A percentile compares a stretch with the other conserved stretches of the same genome.
phyloP scores from a whole-genome alignment of 2,113 vertebrate species.

The Tragelaphus scriptus region DNA sequence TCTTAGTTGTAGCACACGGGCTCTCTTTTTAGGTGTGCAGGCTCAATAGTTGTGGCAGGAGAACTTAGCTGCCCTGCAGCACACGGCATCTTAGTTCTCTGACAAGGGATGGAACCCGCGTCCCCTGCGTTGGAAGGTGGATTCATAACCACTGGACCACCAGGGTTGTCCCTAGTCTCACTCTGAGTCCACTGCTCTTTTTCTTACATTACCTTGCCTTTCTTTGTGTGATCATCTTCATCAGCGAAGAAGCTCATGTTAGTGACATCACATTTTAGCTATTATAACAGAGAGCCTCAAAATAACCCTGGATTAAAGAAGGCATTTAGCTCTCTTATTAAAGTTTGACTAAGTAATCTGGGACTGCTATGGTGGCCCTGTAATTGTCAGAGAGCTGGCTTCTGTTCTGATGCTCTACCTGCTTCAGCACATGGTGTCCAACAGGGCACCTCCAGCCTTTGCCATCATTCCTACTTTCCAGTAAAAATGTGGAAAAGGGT shows the following conservation, averaged over 20 bases:
- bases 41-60: neutral
- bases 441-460: neutral
- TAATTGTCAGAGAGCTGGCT: neutral
- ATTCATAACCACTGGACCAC: neutral
- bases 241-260: neutral
- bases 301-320: neutral
- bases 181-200: neutral
- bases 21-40: neutral
- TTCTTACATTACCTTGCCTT: neutral
- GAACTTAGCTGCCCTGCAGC: neutral
- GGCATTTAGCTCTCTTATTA: neutral
- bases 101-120: accelerated
- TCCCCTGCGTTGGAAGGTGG: neutral
- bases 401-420: neutral
- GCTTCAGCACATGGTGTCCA: neutral
- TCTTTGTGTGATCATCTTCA: neutral
- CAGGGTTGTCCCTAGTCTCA: neutral
- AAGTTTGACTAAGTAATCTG: neutral
- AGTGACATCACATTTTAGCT: neutral
- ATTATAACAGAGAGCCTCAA: neutral
- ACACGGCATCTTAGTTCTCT: neutral
- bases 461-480: neutral
- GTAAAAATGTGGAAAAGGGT: neutral
- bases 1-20: neutral
- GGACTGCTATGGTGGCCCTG: neutral